Percentiles rank a stretch among this genome's conserved stretches.
Evolutionary conservation across 2,797 vertebrate genomes (phyloP).

Genomic region (Pipistrellus pygmaeus): DNA sequence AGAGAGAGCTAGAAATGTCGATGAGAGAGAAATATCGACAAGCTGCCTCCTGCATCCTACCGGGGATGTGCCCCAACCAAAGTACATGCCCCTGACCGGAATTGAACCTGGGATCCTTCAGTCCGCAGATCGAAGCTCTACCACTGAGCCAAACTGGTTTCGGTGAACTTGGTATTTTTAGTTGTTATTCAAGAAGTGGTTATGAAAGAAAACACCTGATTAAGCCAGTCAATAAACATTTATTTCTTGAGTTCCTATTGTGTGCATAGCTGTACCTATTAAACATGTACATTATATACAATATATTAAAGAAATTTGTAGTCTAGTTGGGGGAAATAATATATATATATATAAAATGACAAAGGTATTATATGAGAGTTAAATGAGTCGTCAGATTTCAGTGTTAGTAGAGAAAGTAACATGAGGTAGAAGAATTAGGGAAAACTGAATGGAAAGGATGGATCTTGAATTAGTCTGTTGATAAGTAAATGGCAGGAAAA

Average conservation of each 20-base stretch:
- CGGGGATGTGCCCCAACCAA: too few species aligned
- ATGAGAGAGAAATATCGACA: too few species aligned
- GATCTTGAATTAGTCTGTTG: background rate
- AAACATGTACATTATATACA: background rate
- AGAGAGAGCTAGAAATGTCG: too few species aligned
- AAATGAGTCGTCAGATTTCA: background rate
- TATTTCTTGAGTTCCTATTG: background rate
- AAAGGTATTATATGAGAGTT: background rate
- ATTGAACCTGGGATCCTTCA: too few species aligned
- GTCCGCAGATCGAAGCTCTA: too few species aligned
- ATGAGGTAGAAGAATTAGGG: background rate
- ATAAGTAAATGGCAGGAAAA: background rate
- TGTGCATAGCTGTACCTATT: background rate
- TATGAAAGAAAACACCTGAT: background rate
- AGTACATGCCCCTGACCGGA: too few species aligned
- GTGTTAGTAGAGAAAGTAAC: background rate
- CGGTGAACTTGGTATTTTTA: background rate
- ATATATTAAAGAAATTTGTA: background rate
- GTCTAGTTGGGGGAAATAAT: background rate
- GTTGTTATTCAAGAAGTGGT: slow-evolving; percentile 18
- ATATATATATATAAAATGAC: too few species aligned
- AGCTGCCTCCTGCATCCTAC: too few species aligned
- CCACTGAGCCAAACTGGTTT: too few species aligned
- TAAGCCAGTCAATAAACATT: slow-evolving; percentile 9
- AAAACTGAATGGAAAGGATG: background rate